phyloP scores from a whole-genome alignment of 2,113 vertebrate species.

The Rallus limicola region DNA sequence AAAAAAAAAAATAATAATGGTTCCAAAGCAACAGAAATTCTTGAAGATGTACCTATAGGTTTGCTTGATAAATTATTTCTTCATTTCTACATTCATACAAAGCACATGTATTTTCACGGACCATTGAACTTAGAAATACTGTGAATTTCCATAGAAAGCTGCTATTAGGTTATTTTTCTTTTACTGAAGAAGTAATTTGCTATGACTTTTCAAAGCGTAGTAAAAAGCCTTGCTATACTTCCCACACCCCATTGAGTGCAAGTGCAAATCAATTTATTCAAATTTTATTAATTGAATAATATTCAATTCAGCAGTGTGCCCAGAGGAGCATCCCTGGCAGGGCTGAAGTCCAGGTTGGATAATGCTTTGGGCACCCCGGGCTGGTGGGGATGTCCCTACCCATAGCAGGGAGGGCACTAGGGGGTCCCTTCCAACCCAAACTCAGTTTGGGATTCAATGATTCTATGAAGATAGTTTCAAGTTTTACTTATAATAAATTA shows the following conservation, averaged over 20 bases:
- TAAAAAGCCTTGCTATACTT: not conserved
- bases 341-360: too few relatives aligned
- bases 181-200: not conserved
- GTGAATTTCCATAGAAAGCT: slow-evolving; percentile 11
- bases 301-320: too few relatives aligned
- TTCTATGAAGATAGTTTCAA: not conserved
- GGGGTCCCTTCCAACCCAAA: too few relatives aligned
- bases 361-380: too few relatives aligned
- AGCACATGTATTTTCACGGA: slow-evolving; percentile 23
- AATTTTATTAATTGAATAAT: not conserved
- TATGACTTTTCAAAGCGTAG: not conserved
- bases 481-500: not conserved
- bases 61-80: slow-evolving; percentile 40
- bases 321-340: too few relatives aligned
- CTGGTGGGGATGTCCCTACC: too few relatives aligned
- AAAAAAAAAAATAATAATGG: not conserved
- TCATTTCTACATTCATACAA: slow-evolving; percentile 5
- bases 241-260: not conserved
- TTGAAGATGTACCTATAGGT: not conserved
- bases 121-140: slow-evolving; percentile 6
- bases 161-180: slow-evolving; percentile 28
- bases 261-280: not conserved
- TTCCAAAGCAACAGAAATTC: not conserved
- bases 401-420: too few relatives aligned
- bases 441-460: too few relatives aligned